Evolutionary conservation across 2,888 invertebrate genomes (phyloP).

Genomic region (Cheilosia urbana): DNA sequence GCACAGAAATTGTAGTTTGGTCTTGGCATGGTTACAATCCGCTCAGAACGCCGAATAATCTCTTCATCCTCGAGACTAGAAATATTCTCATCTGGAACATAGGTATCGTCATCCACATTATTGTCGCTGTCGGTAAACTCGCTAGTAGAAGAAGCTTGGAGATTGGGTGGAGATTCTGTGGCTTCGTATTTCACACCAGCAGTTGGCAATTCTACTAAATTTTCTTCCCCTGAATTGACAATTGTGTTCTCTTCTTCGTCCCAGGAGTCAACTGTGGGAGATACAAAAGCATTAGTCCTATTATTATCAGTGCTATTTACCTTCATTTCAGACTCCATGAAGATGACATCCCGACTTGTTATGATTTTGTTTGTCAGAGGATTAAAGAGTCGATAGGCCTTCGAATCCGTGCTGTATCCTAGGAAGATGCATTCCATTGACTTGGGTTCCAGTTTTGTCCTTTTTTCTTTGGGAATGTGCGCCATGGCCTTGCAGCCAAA

Average conservation of each 20-base stretch:
- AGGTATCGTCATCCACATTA: conserved; percentile 26
- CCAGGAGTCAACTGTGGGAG: conserved; percentile 6
- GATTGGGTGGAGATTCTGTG: conserved; percentile 4
- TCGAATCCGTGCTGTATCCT: conserved; percentile 59
- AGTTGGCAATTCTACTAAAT: conserved; percentile 20
- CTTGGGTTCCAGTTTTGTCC: conserved; percentile 55
- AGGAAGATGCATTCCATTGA: conserved; percentile 59
- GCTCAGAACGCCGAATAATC: no score
- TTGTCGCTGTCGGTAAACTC: conserved; percentile 22
- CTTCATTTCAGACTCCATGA: conserved; percentile 26
- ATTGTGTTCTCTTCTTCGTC: conserved; percentile 11
- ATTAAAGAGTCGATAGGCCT: conserved; percentile 53
- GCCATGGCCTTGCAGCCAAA: conserved; percentile 68
- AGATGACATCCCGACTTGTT: conserved; percentile 39
- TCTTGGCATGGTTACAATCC: no score
- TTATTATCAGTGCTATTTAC: conserved; percentile 15
- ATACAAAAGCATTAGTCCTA: conserved; percentile 8
- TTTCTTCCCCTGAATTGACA: conserved; percentile 42
- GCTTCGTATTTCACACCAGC: conserved; percentile 29
- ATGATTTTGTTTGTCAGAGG: conserved; percentile 16
- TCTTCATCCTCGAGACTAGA: no score
- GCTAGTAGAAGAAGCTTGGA: conserved; percentile 2
- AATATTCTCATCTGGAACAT: conserved; percentile 30
- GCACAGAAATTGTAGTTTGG: no score
- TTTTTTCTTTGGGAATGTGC: conserved; percentile 67